Conservation (phyloP, 1,140 invertebrate species). For the Hirudo medicinalis region DNA sequence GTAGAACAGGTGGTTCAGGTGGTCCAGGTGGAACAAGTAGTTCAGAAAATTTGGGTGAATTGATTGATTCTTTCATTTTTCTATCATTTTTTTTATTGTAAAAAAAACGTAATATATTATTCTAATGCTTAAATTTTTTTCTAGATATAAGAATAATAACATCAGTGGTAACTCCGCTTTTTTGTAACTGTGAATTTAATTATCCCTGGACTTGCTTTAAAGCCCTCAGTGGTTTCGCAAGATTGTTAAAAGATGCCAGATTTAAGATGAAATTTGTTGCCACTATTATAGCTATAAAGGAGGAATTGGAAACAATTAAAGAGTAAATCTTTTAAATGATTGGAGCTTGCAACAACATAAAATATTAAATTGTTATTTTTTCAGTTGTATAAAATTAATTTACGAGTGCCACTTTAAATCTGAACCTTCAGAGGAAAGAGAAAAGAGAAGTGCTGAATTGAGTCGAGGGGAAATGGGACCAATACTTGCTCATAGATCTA, state of each 20-base stretch:
- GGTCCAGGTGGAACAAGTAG: no score
- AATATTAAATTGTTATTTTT: neutral
- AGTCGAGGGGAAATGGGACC: conserved; percentile 9
- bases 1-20: no score
- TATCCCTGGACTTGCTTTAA: conserved; percentile 1
- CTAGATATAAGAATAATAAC: neutral
- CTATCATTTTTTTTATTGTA: no score
- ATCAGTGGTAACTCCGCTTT: neutral
- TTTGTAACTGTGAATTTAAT: neutral
- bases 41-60: no score
- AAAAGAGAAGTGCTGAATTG: conserved; percentile 10
- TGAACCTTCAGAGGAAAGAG: conserved; percentile 10
- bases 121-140: no score
- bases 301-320: neutral
- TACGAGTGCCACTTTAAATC: neutral
- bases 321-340: neutral
- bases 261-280: neutral
- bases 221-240: neutral
- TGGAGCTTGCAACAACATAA: neutral
- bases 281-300: no score
- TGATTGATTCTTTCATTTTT: no score
- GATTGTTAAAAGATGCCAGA: neutral
- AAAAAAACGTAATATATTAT: no score
- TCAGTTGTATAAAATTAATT: neutral
- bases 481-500: neutral